Conservation (phyloP, 1,140 invertebrate species). For the Macrosteles quadrilineatus region DNA sequence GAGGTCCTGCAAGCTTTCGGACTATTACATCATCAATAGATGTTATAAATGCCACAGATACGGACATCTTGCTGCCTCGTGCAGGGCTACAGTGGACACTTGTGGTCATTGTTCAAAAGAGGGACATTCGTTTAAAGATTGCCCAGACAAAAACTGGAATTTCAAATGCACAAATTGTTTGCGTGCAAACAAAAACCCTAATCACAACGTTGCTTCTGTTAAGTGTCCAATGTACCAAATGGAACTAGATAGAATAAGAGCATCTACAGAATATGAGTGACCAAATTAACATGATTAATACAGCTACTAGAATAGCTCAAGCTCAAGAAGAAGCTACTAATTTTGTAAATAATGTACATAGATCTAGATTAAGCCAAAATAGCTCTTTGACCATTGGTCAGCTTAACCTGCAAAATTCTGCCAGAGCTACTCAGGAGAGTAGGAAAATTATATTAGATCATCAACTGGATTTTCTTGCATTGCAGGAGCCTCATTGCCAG, state of each 20-base stretch:
- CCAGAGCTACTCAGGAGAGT: background rate
- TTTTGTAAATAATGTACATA: no score
- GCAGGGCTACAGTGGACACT: background rate
- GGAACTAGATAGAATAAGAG: background rate
- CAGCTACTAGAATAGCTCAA: no score
- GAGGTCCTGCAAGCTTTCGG: background rate
- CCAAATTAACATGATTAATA: no score
- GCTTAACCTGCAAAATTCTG: background rate
- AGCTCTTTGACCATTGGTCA: background rate
- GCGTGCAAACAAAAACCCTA: background rate
- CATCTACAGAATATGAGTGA: background rate
- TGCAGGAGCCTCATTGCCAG: no score
- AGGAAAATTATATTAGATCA: background rate
- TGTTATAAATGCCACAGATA: background rate
- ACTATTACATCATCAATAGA: background rate
- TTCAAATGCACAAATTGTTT: background rate
- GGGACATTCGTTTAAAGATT: background rate
- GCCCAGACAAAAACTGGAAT: background rate
- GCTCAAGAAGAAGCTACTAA: no score
- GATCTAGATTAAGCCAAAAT: no score
- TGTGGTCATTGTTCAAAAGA: background rate
- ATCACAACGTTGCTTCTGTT: background rate
- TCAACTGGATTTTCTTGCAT: background rate
- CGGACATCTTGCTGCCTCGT: background rate
- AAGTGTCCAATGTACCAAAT: background rate